Conservation (phyloP, 2,797 vertebrate genomes). For the Serranus cabrilla region DNA sequence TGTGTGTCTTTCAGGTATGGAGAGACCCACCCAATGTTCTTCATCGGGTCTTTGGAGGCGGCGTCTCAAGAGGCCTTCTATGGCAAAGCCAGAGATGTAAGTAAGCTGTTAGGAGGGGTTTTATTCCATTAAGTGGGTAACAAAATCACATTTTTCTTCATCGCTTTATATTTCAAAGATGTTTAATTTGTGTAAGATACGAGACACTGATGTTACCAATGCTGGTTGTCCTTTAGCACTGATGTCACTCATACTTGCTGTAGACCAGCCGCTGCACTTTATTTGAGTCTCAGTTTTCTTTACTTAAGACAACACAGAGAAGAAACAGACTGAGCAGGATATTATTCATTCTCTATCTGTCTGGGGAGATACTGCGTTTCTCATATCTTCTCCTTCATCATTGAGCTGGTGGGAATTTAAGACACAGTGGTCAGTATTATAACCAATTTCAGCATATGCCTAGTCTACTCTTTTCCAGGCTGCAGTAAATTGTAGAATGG, state of each 20-base stretch:
- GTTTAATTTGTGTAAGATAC: constrained; percentile 29
- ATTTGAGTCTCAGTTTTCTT: constrained; percentile 47
- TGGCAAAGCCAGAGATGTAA: constrained; percentile 99
- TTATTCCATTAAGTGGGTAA: constrained; percentile 17
- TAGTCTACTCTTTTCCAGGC: constrained; percentile 8
- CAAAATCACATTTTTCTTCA: constrained; percentile 23
- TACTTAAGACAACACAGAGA: constrained; percentile 64
- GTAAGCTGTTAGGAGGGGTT: constrained; percentile 72
- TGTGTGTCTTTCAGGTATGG: constrained; percentile 90
- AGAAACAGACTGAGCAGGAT: constrained; percentile 53
- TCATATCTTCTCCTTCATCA: constrained; percentile 54
- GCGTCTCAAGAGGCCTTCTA: constrained; percentile 99
- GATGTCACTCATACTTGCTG: constrained; percentile 53
- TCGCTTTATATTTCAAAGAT: too few species aligned
- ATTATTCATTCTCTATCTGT: constrained; percentile 69
- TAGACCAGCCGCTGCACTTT: constrained; percentile 15
- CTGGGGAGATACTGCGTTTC: constrained; percentile 63
- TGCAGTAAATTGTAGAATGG: constrained; percentile 16
- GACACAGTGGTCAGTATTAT: constrained; percentile 49
- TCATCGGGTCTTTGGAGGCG: constrained; percentile 98
- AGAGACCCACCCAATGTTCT: constrained; percentile 99
- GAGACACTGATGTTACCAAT: constrained; percentile 21
- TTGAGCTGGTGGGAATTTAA: constrained; percentile 62
- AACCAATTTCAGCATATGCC: constrained; percentile 24
- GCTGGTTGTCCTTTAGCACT: constrained; percentile 32